Evolutionary conservation across 2,797 vertebrate species (phyloP).

Genomic region (Manis crassicaudata): DNA sequence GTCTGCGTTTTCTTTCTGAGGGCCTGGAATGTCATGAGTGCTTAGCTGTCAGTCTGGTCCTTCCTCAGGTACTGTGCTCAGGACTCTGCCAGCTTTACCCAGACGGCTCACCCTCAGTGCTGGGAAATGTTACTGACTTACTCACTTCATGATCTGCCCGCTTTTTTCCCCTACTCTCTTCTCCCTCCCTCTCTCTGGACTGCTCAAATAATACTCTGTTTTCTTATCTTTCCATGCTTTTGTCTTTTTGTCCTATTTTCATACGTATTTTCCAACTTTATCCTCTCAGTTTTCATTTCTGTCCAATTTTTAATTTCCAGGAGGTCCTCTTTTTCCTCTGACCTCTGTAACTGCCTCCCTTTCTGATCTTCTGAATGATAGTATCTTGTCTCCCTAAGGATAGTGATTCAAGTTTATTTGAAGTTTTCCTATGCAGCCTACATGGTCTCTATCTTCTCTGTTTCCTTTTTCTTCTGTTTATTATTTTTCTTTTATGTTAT

Average conservation of each 20-base stretch:
- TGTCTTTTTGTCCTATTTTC: not conserved
- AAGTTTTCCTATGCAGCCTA: not conserved
- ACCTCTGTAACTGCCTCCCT: not conserved
- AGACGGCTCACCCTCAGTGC: not conserved
- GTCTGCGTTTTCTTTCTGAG: not conserved
- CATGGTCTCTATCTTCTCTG: not conserved
- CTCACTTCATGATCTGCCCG: not conserved
- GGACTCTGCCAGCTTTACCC: not conserved
- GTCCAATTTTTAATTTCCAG: not conserved
- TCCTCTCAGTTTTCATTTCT: not conserved
- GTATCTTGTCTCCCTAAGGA: not conserved
- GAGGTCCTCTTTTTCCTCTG: not conserved
- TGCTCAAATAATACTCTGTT: not conserved
- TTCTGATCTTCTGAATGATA: not conserved
- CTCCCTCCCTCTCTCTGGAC: not conserved
- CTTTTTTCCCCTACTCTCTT: not conserved
- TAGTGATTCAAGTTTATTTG: not conserved
- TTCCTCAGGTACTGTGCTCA: not conserved
- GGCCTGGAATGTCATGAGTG: not conserved
- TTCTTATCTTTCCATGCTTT: not conserved
- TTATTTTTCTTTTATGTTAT: not conserved
- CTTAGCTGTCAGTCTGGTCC: not conserved
- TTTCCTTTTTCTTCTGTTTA: not conserved
- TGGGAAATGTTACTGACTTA: not conserved
- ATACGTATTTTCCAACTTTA: not conserved